Base-by-base conservation (phyloP, 2,888 invertebrate species). In the Diachrysia chrysitis region DNA sequence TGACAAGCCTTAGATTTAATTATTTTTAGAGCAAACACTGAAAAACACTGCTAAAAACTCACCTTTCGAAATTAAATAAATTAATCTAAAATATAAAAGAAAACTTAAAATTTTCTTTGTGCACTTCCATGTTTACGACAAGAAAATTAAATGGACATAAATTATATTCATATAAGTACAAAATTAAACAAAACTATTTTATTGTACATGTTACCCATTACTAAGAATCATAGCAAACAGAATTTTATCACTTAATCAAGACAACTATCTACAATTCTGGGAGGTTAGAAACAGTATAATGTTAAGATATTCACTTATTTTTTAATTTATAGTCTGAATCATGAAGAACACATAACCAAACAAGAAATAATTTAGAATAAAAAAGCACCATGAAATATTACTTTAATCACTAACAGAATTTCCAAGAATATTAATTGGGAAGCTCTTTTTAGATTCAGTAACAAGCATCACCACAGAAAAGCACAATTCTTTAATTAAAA, bases 381-480 rank as follows among this genome's bases (percentile, higher is more conserved):
- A 77, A 54, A 14, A 48, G 59, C 62, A 25, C 25, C 42, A 73
- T 66, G n/a, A n/a, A 63, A 63, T 25, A 60, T 53, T 48, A 51
- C 4, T 1, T 51, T 3, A 51, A 19, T 21, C 12, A 51, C 48
- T 7, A 62, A 62, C 23, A 56, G 23, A 21, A 51, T 37, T 12
- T 19, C 29, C 74, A 74, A 78, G 57, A 78, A 73, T 78, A 74
- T 55, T 35, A 42, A 69, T 3, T 61, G 46, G 69, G 69, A 51
- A 67, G 68, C 51, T 73, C 21, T 25, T 10, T 25, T 35, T 51
- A 51, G 2, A 25, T 55, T 59, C 5, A 57, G 19, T 29, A 53
- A 23, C 14, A 32, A 21, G 12, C 5, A 37, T 21, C 9, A 46
- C 7, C 35, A 54, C 42, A 61, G 7, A 72, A 67, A 46, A 62